phyloP scores from a whole-genome alignment of 2,888 invertebrate genomes.

The Enchytraeus crypticus region DNA sequence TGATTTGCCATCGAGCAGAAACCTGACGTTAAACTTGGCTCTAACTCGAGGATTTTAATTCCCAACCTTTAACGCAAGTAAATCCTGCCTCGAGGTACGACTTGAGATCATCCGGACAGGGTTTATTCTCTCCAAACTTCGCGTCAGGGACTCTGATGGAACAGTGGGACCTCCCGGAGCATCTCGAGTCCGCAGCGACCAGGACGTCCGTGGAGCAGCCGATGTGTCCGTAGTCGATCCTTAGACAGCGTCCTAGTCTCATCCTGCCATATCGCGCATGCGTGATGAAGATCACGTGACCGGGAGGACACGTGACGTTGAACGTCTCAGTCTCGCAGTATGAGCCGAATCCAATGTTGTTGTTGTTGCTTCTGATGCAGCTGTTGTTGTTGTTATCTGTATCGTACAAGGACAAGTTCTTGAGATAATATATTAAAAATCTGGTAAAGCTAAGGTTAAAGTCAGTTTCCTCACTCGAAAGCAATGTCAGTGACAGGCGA shows the following conservation, averaged over 20 bases:
- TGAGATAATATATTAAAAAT: too few species aligned
- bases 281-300: conserved; percentile 21
- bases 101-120: too few species aligned
- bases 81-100: conserved; percentile 23
- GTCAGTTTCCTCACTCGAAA: too few species aligned
- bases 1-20: too few species aligned
- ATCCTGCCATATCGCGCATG: conserved; percentile 23
- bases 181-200: conserved; percentile 17
- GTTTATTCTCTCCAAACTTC: conserved; percentile 19
- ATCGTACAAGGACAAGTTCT: too few species aligned
- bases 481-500: too few species aligned
- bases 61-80: conserved; percentile 21
- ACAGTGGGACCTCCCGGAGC: conserved; percentile 20
- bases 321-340: conserved; percentile 21
- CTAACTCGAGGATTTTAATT: too few species aligned
- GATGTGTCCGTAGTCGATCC: conserved; percentile 24
- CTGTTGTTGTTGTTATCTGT: too few species aligned
- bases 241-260: conserved; percentile 21
- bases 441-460: too few species aligned
- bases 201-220: conserved; percentile 24
- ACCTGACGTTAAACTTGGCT: too few species aligned
- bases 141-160: conserved; percentile 21
- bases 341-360: too few species aligned
- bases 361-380: too few species aligned
- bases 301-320: conserved; percentile 18